Conservation (phyloP, 2,113 vertebrate species). For the Solenodon paradoxus region DNA sequence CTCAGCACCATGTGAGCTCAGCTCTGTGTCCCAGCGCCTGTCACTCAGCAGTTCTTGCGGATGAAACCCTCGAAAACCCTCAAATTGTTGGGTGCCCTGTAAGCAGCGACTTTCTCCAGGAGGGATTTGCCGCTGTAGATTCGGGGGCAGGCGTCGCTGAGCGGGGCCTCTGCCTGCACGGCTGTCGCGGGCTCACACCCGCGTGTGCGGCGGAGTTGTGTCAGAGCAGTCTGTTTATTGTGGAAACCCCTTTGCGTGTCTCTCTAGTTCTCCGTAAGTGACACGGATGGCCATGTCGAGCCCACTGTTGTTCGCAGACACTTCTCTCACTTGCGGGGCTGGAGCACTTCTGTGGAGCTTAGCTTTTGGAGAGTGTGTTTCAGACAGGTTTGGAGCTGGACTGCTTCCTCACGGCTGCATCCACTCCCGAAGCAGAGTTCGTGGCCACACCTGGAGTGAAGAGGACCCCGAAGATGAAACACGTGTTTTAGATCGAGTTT, state of each 20-base stretch:
- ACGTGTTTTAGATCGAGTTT: neutral
- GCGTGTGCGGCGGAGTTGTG: no score
- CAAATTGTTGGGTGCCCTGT: conserved; percentile 62
- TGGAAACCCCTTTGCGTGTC: neutral
- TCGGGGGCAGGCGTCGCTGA: no score
- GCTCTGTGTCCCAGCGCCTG: conserved; percentile 63
- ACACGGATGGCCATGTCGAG: neutral
- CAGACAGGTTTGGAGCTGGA: neutral
- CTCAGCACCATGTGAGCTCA: conserved; percentile 56
- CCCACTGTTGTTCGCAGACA: neutral
- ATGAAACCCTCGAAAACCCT: conserved; percentile 65
- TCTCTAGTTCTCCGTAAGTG: neutral
- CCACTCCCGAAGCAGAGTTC: neutral
- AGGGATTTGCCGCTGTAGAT: no score
- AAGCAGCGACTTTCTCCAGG: conserved; percentile 63
- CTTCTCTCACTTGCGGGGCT: neutral
- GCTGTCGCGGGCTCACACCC: no score
- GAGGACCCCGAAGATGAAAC: neutral
- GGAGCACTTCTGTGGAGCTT: neutral
- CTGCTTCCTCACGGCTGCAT: rapidly evolving
- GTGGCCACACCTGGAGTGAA: no score
- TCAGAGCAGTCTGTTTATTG: neutral
- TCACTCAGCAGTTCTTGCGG: conserved; percentile 60
- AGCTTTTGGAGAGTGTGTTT: neutral
- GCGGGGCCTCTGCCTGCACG: no score